Percentiles rank a stretch among this genome's conserved stretches.
These are phyloP conservation scores for Taurulus bubalis DNA, from an alignment of 2,113 vertebrate species.

Conservation along the genomic window DNA sequence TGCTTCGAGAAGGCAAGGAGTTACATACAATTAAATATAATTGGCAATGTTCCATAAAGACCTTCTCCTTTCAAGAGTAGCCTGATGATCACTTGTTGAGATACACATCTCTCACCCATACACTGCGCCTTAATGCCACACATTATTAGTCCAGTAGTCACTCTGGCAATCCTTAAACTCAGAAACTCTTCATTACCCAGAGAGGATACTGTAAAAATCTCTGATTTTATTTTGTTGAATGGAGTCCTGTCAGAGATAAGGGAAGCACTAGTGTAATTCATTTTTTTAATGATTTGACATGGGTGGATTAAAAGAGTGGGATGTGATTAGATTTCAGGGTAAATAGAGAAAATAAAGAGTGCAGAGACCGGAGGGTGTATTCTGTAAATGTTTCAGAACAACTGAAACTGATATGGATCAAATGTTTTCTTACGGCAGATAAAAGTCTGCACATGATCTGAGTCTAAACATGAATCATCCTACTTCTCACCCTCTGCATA, in stretches of 20 bases:
- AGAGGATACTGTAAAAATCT: slow-evolving; percentile 40
- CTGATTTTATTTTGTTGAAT: slow-evolving; percentile 41
- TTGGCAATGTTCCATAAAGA: slow-evolving; percentile 81
- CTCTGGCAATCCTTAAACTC: slow-evolving; percentile 49
- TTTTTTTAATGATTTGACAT: slow-evolving; percentile 17
- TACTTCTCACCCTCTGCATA: background rate
- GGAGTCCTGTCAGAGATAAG: slow-evolving; percentile 8
- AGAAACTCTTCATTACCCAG: slow-evolving; percentile 65
- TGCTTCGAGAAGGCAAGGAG: slow-evolving; percentile 55
- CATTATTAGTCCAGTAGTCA: slow-evolving; percentile 69
- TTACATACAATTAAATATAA: slow-evolving; percentile 75
- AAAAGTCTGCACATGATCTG: slow-evolving; percentile 6
- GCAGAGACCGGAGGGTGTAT: background rate
- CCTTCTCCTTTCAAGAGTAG: slow-evolving; percentile 59
- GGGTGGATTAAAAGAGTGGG: slow-evolving; percentile 19
- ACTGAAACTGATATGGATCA: slow-evolving; percentile 49
- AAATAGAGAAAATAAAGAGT: background rate
- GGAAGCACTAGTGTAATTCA: slow-evolving; percentile 14
- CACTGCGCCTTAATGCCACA: slow-evolving; percentile 71
- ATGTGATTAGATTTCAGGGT: slow-evolving; percentile 10
- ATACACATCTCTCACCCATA: slow-evolving; percentile 64
- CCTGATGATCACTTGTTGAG: slow-evolving; percentile 44
- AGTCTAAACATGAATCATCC: slow-evolving; percentile 11
- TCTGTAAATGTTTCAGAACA: slow-evolving; percentile 42
- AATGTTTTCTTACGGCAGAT: slow-evolving; percentile 41